Evolutionary conservation across 2,797 vertebrate genomes (phyloP), one percentile per base, ranked within the genome.

Genomic region (Antrozous pallidus): DNA sequence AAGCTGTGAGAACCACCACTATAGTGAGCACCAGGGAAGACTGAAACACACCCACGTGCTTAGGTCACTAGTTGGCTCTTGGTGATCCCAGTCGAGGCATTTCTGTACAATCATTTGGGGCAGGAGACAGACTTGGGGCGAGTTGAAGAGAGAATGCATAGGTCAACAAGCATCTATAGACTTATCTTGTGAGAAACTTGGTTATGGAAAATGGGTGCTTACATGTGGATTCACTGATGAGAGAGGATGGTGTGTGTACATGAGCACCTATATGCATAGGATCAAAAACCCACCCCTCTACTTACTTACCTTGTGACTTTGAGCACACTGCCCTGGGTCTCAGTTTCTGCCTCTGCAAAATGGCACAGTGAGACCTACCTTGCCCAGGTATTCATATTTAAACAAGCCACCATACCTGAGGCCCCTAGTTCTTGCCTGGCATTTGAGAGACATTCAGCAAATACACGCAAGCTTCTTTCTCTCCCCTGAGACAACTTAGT

Each of bases 141-240:
- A 82, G 65, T 33, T 86, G 63, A 81, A 74, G 51, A 86, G 51
- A 88, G 20, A 93, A 86, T 86, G 73, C 18, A 24, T 47, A 86
- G 54, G n/a, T 12, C 12, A 80, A 81, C 42, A 63, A 82, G 65
- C 61, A 67, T 33, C 12, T 65, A 24, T 78, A 42, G 74, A 83
- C 47, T 69, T 56, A 5, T 17, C 90, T 81, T 82, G 26, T 70
- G 56, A 93, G 71, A 88, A 95, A 92, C 79, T 28, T 79, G 26
- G 61, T 47, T 81, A 1, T 75, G 73, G 38, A 56, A 63, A 92
- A 42, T 80, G 45, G 45, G 14, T 75, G 6, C 65, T n/a, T 90
- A 45, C 42, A 51, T 42, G 31, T 31, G 49, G 71, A 63, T 81
- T 85, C 36, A 73, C n/a, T 89, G 36, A 92, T 78, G 56, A 89